Conservation (phyloP, 2,888 invertebrate species). For the Apotomis capreana region DNA sequence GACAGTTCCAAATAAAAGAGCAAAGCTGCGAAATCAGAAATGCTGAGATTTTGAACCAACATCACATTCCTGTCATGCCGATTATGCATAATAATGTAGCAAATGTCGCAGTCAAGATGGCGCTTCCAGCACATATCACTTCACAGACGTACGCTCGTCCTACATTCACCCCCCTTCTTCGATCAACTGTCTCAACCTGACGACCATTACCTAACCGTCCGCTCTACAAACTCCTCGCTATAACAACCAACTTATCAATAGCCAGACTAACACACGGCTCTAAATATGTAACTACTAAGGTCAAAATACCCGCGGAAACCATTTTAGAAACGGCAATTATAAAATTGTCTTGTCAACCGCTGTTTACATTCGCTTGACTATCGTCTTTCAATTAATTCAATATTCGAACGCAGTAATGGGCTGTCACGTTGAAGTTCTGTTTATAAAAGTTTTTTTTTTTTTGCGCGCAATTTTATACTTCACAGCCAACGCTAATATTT, state of each 20-base stretch:
- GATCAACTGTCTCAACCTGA: slow-evolving; percentile 73
- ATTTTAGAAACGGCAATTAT: slow-evolving; percentile 50
- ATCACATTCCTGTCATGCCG: slow-evolving; percentile 21
- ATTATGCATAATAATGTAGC: slow-evolving; percentile 44
- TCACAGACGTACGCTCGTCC: slow-evolving; percentile 63
- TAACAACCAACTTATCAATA: slow-evolving; percentile 49
- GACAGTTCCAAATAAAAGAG: not conserved
- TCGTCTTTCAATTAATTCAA: slow-evolving; percentile 78
- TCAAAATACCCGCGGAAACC: slow-evolving; percentile 52
- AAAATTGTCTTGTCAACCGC: slow-evolving; percentile 60
- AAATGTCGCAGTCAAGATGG: slow-evolving; percentile 53
- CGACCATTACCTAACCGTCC: slow-evolving; percentile 78
- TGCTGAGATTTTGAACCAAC: not conserved
- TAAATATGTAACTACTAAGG: slow-evolving; percentile 56
- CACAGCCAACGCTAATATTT: slow-evolving; percentile 9
- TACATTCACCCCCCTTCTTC: slow-evolving; percentile 79
- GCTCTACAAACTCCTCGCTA: slow-evolving; percentile 68
- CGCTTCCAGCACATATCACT: slow-evolving; percentile 57
- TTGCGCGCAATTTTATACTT: slow-evolving; percentile 27
- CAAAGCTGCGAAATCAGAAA: not conserved
- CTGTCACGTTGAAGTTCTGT: slow-evolving; percentile 59
- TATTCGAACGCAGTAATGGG: slow-evolving; percentile 71
- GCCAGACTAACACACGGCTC: slow-evolving; percentile 44
- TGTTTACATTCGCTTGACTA: slow-evolving; percentile 74
- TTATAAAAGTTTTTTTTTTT: slow-evolving; percentile 48